Evolutionary conservation across 2,113 vertebrate species (phyloP).

Genomic region (Panthera tigris): DNA sequence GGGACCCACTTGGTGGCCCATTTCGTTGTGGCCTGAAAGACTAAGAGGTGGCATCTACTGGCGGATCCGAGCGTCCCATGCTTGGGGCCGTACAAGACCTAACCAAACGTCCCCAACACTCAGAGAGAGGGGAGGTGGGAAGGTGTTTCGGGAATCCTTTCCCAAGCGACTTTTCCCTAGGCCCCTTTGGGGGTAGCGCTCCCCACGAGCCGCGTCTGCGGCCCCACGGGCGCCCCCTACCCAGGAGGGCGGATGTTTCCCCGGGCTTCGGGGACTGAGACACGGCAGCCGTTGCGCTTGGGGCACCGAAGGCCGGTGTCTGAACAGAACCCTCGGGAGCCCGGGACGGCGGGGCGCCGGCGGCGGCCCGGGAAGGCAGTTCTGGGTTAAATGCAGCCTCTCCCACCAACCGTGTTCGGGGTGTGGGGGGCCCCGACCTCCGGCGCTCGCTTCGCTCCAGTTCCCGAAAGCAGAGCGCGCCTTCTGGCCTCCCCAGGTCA

Average conservation of each 20-base stretch:
- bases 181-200: neutral
- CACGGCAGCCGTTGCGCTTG: neutral
- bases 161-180: neutral
- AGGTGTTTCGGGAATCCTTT: neutral
- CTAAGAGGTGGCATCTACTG: neutral
- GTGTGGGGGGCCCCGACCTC: neutral
- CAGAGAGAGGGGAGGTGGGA: neutral
- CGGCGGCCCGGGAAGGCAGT: neutral
- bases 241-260: slow-evolving; percentile 15
- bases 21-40: neutral
- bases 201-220: neutral
- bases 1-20: neutral
- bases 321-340: neutral
- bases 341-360: neutral
- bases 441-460: neutral
- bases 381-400: slow-evolving; percentile 41
- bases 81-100: neutral
- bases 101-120: neutral
- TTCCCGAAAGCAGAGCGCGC: neutral
- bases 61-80: neutral
- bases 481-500: neutral
- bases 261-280: neutral
- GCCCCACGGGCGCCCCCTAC: neutral
- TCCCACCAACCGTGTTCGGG: neutral
- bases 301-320: neutral